Evolutionary conservation across 2,797 vertebrate genomes (phyloP).

Genomic region (Hylomyscus alleni): DNA sequence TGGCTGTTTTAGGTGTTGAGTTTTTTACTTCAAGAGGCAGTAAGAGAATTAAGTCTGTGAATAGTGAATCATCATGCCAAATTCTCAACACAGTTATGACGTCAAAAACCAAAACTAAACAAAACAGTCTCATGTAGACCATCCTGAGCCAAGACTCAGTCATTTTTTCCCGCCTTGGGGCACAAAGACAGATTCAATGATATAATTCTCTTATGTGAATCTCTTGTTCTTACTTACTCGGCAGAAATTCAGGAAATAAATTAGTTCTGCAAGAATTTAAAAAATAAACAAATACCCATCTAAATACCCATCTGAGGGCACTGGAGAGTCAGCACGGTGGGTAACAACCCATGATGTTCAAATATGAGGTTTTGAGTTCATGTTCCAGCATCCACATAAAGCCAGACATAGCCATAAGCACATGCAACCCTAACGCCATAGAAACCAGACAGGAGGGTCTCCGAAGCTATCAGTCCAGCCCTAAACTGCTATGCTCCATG

Average conservation of each 20-base stretch:
- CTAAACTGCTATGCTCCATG: neutral
- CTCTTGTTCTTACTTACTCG: conserved; percentile 22
- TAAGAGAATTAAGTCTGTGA: conserved; percentile 14
- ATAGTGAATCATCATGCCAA: neutral
- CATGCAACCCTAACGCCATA: neutral
- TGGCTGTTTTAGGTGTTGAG: neutral
- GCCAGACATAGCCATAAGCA: neutral
- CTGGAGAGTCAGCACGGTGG: neutral
- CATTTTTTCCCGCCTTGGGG: neutral
- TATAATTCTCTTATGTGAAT: neutral
- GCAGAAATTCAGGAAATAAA: neutral
- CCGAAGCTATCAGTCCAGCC: neutral
- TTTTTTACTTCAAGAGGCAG: conserved; percentile 19
- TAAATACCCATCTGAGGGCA: no score
- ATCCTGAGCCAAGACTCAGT: neutral
- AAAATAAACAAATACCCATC: neutral
- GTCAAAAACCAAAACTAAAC: neutral
- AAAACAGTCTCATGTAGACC: neutral
- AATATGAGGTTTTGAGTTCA: neutral
- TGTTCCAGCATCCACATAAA: neutral
- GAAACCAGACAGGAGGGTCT: neutral
- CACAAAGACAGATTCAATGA: neutral
- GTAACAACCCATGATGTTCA: neutral
- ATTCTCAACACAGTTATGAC: conserved; percentile 13
- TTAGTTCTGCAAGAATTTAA: no score